Evolutionary conservation across 2,888 invertebrate genomes (phyloP), one percentile per base, ranked within the genome.

Genomic region (Philopedon plagiatum): DNA sequence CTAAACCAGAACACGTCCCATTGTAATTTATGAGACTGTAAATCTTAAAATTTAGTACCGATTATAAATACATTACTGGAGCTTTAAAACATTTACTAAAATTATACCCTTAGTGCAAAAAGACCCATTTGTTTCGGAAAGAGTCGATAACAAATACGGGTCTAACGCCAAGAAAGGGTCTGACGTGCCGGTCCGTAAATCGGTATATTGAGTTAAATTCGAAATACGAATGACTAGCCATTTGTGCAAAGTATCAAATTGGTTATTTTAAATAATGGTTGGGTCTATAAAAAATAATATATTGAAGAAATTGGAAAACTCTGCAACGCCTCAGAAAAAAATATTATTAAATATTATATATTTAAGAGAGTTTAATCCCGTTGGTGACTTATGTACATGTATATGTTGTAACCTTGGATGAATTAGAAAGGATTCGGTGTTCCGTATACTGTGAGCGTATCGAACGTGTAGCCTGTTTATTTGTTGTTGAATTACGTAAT

Each of bases 161-260:
- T 58, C 58, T 13, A 39, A 58, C 29, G 58, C 23, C 58, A 58
- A 58, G 58, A 26, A 58, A 58, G 26, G 39, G 39, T 58, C 58
- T 58, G 58, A 37, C 13, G 19, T 58, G 21, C 8, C 21, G 13
- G 21, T 58, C n/a, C 8, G 37, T 58, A 58, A 39, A 58, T 39
- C 13, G 39, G n/a, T 23, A 15, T 58, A 56, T 56, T 56, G 37
- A 56, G 37, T 56, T 56, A 56, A 5, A 19, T 32, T 21, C 18
- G 13, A 18, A 19, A 44, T 8, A 9, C 44, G 44, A 19, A 8
- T 18, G 8, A 15, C 44, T 21, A 46, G 15, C 29, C 29, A 54
- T 18, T 54, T 29, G 18, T 19, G 7, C 41, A 15, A 18, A 41
- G 18, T 19, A 21, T 11, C 13, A 46, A 46, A 46, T 37, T 37